Conservation (phyloP, 2,888 invertebrate genomes). For the Cheilosia vernalis region DNA sequence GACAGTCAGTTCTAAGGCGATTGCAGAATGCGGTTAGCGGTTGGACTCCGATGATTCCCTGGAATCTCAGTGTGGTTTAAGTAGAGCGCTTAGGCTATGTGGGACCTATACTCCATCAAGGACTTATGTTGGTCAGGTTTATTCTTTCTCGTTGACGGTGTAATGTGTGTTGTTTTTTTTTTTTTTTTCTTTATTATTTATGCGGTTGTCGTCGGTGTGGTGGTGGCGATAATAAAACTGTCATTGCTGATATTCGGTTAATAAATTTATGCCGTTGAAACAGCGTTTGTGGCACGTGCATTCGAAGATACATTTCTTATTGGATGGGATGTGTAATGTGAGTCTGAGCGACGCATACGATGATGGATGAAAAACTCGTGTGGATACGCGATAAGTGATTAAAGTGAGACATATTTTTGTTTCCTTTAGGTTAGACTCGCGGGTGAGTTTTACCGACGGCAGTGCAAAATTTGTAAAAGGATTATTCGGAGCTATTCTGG, state of each 20-base stretch:
- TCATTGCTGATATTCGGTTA: constrained; percentile 79
- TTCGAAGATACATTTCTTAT: constrained; percentile 52
- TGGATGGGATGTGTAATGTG: constrained; percentile 41
- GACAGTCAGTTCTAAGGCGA: constrained; percentile 64
- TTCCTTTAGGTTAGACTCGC: background rate
- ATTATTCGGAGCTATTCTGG: no score
- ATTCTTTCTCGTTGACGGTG: constrained; percentile 37
- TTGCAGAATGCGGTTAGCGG: constrained; percentile 47
- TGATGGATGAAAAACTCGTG: constrained; percentile 28
- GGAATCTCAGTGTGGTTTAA: constrained; percentile 61
- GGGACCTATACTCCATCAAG: constrained; percentile 51
- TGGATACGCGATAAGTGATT: constrained; percentile 29
- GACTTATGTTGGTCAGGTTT: constrained; percentile 67
- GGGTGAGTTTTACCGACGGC: constrained; percentile 42
- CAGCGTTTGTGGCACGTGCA: constrained; percentile 77
- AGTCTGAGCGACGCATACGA: constrained; percentile 23
- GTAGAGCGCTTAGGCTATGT: constrained; percentile 62
- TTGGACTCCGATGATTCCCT: constrained; percentile 55
- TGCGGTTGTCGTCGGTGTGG: constrained; percentile 77
- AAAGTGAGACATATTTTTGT: background rate
- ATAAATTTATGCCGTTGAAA: constrained; percentile 79
- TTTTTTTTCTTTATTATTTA: constrained; percentile 27
- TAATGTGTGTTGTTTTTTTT: background rate
- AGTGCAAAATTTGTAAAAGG: background rate
- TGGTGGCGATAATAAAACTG: constrained; percentile 81